Conservation (phyloP, 2,888 invertebrate genomes). For the Caenorhabditis sp. region DNA sequence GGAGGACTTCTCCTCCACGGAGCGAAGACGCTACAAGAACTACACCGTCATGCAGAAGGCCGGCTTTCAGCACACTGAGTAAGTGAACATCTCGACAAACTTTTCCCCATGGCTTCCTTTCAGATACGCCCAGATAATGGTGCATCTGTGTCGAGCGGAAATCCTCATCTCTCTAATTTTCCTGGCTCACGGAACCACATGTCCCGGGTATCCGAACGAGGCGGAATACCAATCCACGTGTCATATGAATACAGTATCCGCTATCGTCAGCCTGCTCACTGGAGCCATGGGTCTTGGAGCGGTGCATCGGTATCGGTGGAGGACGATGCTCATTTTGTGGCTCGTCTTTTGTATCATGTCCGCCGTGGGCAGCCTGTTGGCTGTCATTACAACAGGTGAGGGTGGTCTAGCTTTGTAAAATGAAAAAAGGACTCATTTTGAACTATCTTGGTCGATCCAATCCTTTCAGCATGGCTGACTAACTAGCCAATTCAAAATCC, state of each 20-base stretch:
- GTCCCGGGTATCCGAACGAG: conserved; percentile 74
- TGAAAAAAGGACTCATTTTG: too few relatives aligned
- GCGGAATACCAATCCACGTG: conserved; percentile 81
- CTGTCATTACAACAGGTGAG: conserved; percentile 80
- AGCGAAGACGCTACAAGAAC: conserved; percentile 78
- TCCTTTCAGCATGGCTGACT: too few relatives aligned
- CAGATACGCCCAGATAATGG: conserved; percentile 80
- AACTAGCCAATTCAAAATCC: too few relatives aligned
- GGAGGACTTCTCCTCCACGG: conserved; percentile 72
- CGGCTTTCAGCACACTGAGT: conserved; percentile 82
- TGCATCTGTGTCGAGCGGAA: conserved; percentile 81
- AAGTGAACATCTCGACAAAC: conserved; percentile 17
- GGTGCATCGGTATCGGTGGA: conserved; percentile 81
- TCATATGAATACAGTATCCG: conserved; percentile 82
- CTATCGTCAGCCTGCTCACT: conserved; percentile 80
- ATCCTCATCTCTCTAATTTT: conserved; percentile 79
- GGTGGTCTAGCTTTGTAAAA: background rate
- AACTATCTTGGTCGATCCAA: too few relatives aligned
- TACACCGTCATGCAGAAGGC: conserved; percentile 81
- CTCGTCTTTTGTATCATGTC: conserved; percentile 81
- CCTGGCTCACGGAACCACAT: conserved; percentile 72
- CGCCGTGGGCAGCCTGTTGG: conserved; percentile 79
- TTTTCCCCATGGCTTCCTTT: too few relatives aligned
- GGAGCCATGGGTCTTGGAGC: conserved; percentile 82
- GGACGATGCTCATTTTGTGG: conserved; percentile 81